Evolutionary conservation across 2,113 vertebrate genomes (phyloP), one percentile per base, ranked within the genome.

Genomic region (Piaya cayana): DNA sequence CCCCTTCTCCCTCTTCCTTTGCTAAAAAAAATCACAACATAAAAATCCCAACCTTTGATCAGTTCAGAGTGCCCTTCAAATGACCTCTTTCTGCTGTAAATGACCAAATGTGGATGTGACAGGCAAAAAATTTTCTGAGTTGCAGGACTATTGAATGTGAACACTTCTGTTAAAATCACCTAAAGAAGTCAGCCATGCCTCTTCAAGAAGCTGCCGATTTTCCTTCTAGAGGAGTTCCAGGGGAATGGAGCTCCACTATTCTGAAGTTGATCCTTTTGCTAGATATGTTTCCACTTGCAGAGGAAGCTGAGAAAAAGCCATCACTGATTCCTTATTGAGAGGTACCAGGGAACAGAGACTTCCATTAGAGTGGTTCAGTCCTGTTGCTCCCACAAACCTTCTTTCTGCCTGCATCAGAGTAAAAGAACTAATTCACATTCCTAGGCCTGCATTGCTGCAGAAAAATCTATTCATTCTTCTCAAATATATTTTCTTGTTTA

Each of bases 61-160:
- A 59, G 27, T 62, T 62, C 3, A 5, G 32, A 75, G 86, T 77
- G 56, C 15, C 17, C 81, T 81, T 65, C 45, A 86, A 64, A 68
- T 32, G 1, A 49, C 45, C 22, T 75, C 29, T 67, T 85, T 72
- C 45, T 49, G 59, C 11, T 60, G 5, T 14, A 68, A 71, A 45
- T 14, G 12, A 43, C 50, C 80, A 15, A 53, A 47, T 0, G 0
- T n/a, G 32, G 19, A 85, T n/a, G 42, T 43, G 52, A 85, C 37
- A 79, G 55, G 29, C 39, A 93, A 76, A 87, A 25, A 72, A 62
- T 79, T 82, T 59, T 76, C 9, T 36, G 74, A 52, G 53, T 58
- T 4, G 2, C 12, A 58, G 18, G 14, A 67, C 29, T 39, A 79
- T 37, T 3, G 20, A 75, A 82, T 2, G 7, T 0, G 1, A 86